Evolutionary conservation across 2,888 invertebrate genomes (phyloP).

Genomic region (Tachina lurida): DNA sequence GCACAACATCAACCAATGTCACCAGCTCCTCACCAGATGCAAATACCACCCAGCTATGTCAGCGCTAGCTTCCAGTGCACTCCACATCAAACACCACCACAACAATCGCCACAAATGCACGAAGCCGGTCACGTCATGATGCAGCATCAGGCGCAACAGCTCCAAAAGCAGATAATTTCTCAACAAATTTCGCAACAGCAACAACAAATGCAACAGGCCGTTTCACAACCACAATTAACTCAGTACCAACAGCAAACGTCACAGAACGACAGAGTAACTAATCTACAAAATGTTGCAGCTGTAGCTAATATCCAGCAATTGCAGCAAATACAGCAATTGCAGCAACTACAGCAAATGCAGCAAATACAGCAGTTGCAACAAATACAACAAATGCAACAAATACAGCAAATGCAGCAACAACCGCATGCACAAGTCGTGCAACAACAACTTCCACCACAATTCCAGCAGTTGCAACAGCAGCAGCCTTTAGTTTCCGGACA

Average conservation of each 20-base stretch:
- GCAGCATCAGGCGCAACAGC: slow-evolving; percentile 40
- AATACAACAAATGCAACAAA: slow-evolving; percentile 64
- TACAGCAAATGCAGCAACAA: slow-evolving; percentile 59
- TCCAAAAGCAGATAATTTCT: slow-evolving; percentile 18
- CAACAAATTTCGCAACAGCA: slow-evolving; percentile 58
- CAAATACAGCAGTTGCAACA: too few relatives aligned
- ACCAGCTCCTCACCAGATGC: slow-evolving; percentile 74
- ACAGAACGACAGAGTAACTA: slow-evolving; percentile 79
- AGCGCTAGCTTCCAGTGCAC: slow-evolving; percentile 59
- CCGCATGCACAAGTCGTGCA: slow-evolving; percentile 57
- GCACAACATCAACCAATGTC: slow-evolving; percentile 73
- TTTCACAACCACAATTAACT: slow-evolving; percentile 67
- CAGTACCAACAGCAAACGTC: slow-evolving; percentile 77
- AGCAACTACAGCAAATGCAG: slow-evolving; percentile 11
- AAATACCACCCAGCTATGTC: slow-evolving; percentile 62
- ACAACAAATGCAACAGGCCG: slow-evolving; percentile 59
- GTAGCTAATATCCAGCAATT: slow-evolving; percentile 67
- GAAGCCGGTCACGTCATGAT: slow-evolving; percentile 56
- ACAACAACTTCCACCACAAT: slow-evolving; percentile 72
- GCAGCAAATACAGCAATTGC: slow-evolving; percentile 65
- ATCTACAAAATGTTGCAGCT: slow-evolving; percentile 55
- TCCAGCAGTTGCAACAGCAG: slow-evolving; percentile 77
- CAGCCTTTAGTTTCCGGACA: slow-evolving; percentile 75
- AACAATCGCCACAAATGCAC: slow-evolving; percentile 63
- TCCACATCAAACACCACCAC: slow-evolving; percentile 67